Evolutionary conservation across 1,140 invertebrate species (phyloP).

Genomic region (Aricia agestis): DNA sequence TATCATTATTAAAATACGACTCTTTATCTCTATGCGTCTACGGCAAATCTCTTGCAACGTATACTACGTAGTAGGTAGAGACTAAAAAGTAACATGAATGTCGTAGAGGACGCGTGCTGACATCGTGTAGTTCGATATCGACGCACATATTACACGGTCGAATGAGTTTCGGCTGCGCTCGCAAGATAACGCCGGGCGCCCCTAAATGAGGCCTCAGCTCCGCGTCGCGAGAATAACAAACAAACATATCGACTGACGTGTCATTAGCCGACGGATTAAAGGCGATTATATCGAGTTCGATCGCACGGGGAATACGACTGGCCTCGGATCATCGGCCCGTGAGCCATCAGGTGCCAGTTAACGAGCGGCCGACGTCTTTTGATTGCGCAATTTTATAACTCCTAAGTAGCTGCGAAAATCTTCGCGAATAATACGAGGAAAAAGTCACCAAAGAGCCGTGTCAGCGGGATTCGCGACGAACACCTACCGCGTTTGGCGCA

Average conservation of each 20-base stretch:
- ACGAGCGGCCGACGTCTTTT: not conserved
- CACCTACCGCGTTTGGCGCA: not conserved
- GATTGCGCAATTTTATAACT: not conserved
- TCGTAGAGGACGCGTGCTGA: constrained; percentile 30
- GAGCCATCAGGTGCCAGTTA: not conserved
- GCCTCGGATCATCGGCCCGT: constrained; percentile 29
- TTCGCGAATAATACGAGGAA: constrained; percentile 47
- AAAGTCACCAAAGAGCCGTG: not conserved
- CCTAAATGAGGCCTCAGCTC: constrained; percentile 63
- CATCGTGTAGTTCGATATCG: constrained; percentile 47
- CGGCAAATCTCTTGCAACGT: too few relatives aligned
- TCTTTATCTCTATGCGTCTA: not conserved
- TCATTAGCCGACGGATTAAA: constrained; percentile 62
- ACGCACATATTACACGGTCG: constrained; percentile 56
- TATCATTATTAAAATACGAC: not conserved
- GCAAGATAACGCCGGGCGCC: constrained; percentile 60
- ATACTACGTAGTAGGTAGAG: too few relatives aligned
- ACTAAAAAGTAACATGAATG: constrained; percentile 6
- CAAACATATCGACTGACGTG: constrained; percentile 45
- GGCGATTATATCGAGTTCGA: constrained; percentile 46
- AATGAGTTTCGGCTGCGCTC: constrained; percentile 56
- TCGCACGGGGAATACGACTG: constrained; percentile 43
- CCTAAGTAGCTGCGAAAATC: constrained; percentile 40
- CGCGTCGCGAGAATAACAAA: constrained; percentile 54
- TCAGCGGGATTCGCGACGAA: not conserved